Conservation (phyloP, 2,888 invertebrate species). For the Spilarctia lutea region DNA sequence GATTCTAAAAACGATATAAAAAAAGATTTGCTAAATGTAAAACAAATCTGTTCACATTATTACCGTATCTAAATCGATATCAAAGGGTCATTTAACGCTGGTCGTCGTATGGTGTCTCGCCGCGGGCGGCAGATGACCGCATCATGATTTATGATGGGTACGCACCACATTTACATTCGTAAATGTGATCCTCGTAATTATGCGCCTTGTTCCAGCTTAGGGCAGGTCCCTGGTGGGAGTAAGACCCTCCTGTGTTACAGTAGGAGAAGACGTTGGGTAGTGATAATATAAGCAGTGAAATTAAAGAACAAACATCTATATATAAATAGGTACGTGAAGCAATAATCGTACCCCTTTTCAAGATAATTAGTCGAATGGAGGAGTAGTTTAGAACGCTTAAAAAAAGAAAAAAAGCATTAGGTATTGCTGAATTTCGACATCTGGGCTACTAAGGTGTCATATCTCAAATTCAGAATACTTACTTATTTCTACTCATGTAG, state of each 20-base stretch:
- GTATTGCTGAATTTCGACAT: too few species aligned
- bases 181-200: constrained; percentile 84
- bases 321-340: too few species aligned
- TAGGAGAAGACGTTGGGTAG: constrained; percentile 7
- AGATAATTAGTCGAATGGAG: too few species aligned
- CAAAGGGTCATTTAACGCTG: constrained; percentile 36
- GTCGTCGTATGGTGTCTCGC: constrained; percentile 66
- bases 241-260: constrained; percentile 70
- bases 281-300: neutral
- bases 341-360: too few species aligned
- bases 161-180: constrained; percentile 79
- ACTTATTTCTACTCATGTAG: too few species aligned
- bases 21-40: too few species aligned
- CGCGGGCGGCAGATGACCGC: constrained; percentile 85
- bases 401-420: too few species aligned
- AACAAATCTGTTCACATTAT: neutral
- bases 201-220: constrained; percentile 75
- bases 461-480: too few species aligned
- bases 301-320: neutral
- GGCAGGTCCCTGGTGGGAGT: constrained; percentile 60
- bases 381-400: too few species aligned
- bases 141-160: constrained; percentile 79
- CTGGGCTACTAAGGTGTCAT: too few species aligned
- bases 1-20: too few species aligned
- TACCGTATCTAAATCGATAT: constrained; percentile 1